Conservation (phyloP, 2,797 vertebrate genomes). For the Trachops cirrhosus region DNA sequence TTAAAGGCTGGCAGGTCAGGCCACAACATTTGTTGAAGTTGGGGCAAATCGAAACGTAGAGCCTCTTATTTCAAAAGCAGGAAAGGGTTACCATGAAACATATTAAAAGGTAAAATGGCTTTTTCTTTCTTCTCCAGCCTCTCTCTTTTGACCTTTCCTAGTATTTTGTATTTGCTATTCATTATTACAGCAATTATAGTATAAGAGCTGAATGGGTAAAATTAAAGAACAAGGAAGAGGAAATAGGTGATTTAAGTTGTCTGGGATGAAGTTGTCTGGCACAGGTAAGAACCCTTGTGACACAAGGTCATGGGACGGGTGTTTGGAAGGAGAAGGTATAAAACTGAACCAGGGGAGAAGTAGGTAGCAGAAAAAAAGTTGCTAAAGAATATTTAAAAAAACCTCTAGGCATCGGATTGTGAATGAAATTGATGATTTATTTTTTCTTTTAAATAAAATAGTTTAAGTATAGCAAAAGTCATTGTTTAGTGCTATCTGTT, state of each 20-base stretch:
- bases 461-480: neutral
- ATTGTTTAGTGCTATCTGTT: neutral
- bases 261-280: neutral
- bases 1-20: neutral
- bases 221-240: neutral
- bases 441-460: neutral
- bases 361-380: neutral
- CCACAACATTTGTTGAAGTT: neutral
- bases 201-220: neutral
- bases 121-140: neutral
- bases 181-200: neutral
- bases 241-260: neutral
- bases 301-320: neutral
- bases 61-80: neutral
- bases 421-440: neutral
- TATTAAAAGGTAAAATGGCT: neutral
- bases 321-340: neutral
- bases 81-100: neutral
- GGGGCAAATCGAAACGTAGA: neutral
- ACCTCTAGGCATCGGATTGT: neutral
- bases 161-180: neutral
- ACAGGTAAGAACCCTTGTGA: neutral
- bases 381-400: neutral
- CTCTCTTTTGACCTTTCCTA: neutral
- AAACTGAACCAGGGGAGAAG: neutral